These are phyloP conservation scores for Agonopterix alstromeriana DNA, from an alignment of 2,888 invertebrate species.

Conservation along the genomic window DNA sequence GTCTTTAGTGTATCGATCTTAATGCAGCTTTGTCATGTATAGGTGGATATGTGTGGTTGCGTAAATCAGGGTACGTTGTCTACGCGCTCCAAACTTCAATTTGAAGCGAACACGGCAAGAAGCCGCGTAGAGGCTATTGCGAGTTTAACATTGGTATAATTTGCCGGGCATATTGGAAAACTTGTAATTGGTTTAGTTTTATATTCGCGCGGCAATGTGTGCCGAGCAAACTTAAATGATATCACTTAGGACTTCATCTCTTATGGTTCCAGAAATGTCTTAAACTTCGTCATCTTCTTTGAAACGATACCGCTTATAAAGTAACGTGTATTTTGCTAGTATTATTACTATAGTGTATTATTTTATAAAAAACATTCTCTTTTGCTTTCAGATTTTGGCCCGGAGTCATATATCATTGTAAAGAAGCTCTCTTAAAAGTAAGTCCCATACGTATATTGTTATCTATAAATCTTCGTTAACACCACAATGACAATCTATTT, in stretches of 20 bases:
- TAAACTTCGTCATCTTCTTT: background rate
- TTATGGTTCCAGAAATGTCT: constrained; percentile 5
- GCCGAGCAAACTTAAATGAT: constrained; percentile 50
- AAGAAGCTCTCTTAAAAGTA: constrained; percentile 61
- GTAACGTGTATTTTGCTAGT: background rate
- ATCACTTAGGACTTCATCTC: constrained; percentile 42
- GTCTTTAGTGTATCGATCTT: no score
- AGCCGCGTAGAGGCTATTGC: constrained; percentile 48
- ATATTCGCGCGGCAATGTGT: constrained; percentile 54
- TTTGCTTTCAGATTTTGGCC: constrained; percentile 63
- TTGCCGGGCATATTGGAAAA: constrained; percentile 67
- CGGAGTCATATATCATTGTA: constrained; percentile 70
- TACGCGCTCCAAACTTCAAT: constrained; percentile 40
- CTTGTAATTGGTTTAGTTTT: constrained; percentile 73
- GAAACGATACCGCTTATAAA: constrained; percentile 4
- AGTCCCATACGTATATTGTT: constrained; percentile 20
- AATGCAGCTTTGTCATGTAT: background rate
- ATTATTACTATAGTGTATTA: background rate
- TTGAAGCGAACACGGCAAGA: constrained; percentile 41
- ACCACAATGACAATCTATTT: constrained; percentile 20
- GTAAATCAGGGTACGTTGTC: constrained; percentile 26
- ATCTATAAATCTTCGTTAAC: background rate
- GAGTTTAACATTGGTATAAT: constrained; percentile 64
- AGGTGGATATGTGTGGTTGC: constrained; percentile 6
- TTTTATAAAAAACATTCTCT: constrained; percentile 1